Evolutionary conservation across 2,113 vertebrate species (phyloP).

Genomic region (Mesitornis unicolor): DNA sequence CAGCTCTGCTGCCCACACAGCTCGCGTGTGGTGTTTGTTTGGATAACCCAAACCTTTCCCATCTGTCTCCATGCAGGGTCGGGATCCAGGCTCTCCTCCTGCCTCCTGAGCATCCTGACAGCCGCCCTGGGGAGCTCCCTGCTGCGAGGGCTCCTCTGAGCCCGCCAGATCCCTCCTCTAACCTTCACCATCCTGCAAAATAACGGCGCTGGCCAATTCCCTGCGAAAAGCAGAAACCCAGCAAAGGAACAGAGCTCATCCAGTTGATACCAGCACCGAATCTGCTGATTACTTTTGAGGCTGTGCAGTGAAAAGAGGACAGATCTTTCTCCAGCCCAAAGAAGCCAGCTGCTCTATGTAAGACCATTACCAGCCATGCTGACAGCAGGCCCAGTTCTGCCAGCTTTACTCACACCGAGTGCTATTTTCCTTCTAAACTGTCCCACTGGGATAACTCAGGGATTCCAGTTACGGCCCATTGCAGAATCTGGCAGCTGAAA

Average conservation of each 20-base stretch:
- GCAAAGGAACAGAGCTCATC: neutral
- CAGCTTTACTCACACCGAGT: accelerated
- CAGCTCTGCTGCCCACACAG: neutral
- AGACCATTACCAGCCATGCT: neutral
- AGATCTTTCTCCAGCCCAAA: neutral
- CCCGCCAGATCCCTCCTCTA: neutral
- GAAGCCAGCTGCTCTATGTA: neutral
- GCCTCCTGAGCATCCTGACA: neutral
- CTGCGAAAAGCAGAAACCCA: neutral
- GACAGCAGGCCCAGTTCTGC: neutral
- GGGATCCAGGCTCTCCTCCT: neutral
- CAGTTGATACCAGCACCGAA: neutral
- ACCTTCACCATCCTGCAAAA: neutral
- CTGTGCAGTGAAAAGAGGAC: neutral
- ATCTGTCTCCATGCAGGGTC: neutral
- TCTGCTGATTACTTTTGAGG: neutral
- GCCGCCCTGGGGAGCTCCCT: accelerated
- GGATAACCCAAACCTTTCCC: neutral
- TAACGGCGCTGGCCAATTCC: accelerated
- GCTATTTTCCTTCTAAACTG: neutral
- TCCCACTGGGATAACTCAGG: neutral
- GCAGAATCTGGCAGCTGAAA: accelerated
- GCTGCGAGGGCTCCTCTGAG: constrained; percentile 24
- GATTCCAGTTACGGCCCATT: accelerated
- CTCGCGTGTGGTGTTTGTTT: accelerated